Evolutionary conservation across 2,113 vertebrate species (phyloP).

Genomic region (Meles meles): DNA sequence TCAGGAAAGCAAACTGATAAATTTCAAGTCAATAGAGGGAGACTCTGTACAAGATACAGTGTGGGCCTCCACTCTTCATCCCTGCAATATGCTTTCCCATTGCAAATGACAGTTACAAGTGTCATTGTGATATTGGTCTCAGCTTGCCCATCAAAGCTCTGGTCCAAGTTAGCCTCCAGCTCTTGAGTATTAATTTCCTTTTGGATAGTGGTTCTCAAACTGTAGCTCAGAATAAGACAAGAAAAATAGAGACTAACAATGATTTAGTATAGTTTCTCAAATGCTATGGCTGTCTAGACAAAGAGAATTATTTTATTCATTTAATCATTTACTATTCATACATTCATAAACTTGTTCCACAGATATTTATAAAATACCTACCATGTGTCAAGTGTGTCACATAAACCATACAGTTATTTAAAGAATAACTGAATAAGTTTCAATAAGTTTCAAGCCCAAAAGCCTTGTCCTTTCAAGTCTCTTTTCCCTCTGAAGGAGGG

Average conservation of each 20-base stretch:
- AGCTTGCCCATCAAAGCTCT: background rate
- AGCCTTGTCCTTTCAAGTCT: background rate
- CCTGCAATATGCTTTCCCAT: background rate
- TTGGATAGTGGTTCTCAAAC: background rate
- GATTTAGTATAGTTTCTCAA: background rate
- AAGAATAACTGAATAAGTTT: background rate
- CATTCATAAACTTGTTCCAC: background rate
- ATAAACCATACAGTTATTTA: background rate
- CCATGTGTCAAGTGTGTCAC: background rate
- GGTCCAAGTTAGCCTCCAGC: background rate
- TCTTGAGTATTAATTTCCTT: background rate
- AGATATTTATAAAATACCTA: background rate
- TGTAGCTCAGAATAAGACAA: background rate
- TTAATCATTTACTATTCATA: background rate
- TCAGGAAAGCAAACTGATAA: background rate
- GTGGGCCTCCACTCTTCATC: background rate
- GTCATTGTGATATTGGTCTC: background rate
- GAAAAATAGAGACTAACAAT: background rate
- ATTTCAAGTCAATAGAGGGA: background rate
- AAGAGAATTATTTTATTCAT: background rate
- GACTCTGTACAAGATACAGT: background rate
- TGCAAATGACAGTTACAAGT: background rate
- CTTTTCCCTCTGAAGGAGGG: background rate
- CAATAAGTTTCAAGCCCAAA: background rate
- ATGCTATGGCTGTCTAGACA: background rate